Evolutionary conservation across 2,113 vertebrate genomes (phyloP), one percentile per base, ranked within the genome.

Genomic region (Stegastes partitus): DNA sequence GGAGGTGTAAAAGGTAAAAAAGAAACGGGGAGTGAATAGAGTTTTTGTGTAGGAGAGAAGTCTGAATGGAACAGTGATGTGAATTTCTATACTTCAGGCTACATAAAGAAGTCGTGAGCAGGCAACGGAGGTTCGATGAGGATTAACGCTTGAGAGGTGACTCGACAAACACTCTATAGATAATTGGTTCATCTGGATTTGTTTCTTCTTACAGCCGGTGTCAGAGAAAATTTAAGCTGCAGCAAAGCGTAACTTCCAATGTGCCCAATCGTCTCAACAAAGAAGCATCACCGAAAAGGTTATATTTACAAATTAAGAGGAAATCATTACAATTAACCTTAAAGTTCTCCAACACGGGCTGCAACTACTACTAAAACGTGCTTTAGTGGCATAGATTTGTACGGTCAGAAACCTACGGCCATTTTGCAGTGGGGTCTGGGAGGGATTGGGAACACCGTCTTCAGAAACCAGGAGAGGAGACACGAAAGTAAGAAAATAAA

Each of bases 361-460:
- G 57, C 31, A 25, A 37, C 8, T 51, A 59, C 28, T 16, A 10
- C 39, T 22, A 37, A 14, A 4, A 26, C 51, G 34, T 62, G 54
- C 21, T 72, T 31, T 14, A 57, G 9, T 19, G 21, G 8, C 45
- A n/a, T 19, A 22, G 2, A 26, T 37, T 4, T 21, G 8, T 58
- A 28, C 5, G 0, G 37, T 53, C 8, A 10, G 23, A 53, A 77
- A 97, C 97, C 97, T 96, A 98, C 98, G 0, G 95, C 89, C 11
- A 89, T 95, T 94, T 99, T 99, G 95, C 98, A 99, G 79, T 97
- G 95, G 10, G 96, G 97, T 84, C 98, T 95, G 80, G 93, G 93
- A 81, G 97, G 95, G 42, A 98, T 54, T 61, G 97, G 97, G 83
- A 97, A 98, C 90, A 98, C 94, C 4, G 96, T 95, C 98, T 99